Evolutionary conservation across 2,888 invertebrate genomes (phyloP).

Genomic region (Agonopterix alstromeriana): DNA sequence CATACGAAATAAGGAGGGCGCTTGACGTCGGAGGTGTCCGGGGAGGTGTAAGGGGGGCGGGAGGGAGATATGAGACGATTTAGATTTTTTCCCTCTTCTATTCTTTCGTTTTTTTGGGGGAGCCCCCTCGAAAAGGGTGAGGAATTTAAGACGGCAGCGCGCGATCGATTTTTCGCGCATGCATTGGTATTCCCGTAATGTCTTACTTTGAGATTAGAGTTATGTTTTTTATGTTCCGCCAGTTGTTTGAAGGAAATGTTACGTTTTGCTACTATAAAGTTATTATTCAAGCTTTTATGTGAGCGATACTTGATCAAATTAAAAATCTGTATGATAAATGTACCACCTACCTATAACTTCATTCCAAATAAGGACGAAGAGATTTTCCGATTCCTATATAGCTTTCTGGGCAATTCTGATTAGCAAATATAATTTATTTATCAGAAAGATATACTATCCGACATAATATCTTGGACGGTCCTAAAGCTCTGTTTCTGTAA

Average conservation of each 20-base stretch:
- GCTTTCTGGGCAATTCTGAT: too few species aligned
- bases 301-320: too few species aligned
- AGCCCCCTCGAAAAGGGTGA: constrained; percentile 76
- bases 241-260: constrained; percentile 1
- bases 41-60: constrained; percentile 37
- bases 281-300: too few species aligned
- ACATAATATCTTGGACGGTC: too few species aligned
- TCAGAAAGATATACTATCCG: too few species aligned
- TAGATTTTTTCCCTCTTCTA: constrained; percentile 77
- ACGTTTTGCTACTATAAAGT: background rate
- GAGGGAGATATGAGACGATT: constrained; percentile 76
- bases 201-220: constrained; percentile 73
- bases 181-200: constrained; percentile 77
- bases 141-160: constrained; percentile 73
- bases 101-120: constrained; percentile 76
- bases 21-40: constrained; percentile 69
- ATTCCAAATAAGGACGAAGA: too few species aligned
- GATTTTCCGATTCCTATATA: too few species aligned
- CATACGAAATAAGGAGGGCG: constrained; percentile 78
- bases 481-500: too few species aligned
- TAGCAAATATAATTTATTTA: too few species aligned
- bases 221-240: constrained; percentile 37
- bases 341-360: too few species aligned
- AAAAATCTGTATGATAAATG: too few species aligned
- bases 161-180: constrained; percentile 76